Base-by-base conservation (phyloP, 2,888 invertebrate species). In the Lymantria dispar region DNA sequence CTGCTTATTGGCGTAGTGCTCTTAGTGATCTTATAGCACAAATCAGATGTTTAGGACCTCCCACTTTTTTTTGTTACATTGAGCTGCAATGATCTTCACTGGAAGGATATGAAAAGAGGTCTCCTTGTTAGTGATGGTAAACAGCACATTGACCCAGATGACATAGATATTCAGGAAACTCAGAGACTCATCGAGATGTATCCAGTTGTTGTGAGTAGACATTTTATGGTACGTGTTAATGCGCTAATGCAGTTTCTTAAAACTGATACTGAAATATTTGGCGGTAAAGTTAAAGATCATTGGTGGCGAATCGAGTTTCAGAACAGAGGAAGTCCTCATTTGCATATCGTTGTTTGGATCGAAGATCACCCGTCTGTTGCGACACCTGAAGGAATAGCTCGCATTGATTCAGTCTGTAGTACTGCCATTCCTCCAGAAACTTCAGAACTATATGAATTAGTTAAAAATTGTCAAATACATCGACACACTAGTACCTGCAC, bases 31-130 rank as follows among this genome's bases (percentile, higher is more conserved):
- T 45, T 30, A 8, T 45, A 22, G 45, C 45, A 7, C 37, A 38
- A 38, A 38, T 45, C 12, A 38, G 38, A 22, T 38, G 38, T 38
- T 31, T 48, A 38, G 48, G 48, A 29, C 38, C 48, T 43, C 42
- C 41, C 1, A 33, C 31, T 8, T 45, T 11, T 40, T 50, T 22
- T 31, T 50, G 22, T 46, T 1, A 46, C 41, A 8, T 36, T 45
- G 1, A 33, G 33, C n/a, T 47, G 36, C 3, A 47, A 47, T 29
- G 47, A 48, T 30, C 29, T 48, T 9, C 13, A 48, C 43, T 48
- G 43, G 48, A 1, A 8, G 7, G 48, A 48, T 39, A 37, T 30
- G 14, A 1, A 10, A 11, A 43, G 11, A 13, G 48, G 29, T 30
- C 29, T 48, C 1, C 15, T 48, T 5, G 12, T 48, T 3, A 14